A percentile compares a stretch with the other conserved stretches of the same genome.
phyloP scores from a whole-genome alignment of 2,113 vertebrate species.

The Laticauda colubrina region DNA sequence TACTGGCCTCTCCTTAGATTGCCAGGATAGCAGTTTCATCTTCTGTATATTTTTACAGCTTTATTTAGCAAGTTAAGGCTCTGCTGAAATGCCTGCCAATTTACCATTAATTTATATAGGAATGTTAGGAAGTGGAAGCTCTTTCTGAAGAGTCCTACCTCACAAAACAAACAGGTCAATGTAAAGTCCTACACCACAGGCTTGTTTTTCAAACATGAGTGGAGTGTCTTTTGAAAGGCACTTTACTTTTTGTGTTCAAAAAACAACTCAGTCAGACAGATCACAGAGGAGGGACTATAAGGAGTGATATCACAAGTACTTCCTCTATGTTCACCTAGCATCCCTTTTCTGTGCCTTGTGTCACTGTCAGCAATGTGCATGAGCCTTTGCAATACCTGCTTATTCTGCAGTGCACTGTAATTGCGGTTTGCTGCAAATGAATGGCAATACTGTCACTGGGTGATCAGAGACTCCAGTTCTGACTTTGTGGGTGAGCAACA shows the following conservation, averaged over 20 bases:
- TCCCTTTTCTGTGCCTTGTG: background rate
- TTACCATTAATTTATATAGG: background rate
- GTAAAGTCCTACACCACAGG: background rate
- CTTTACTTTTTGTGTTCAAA: background rate
- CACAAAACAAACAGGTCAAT: background rate
- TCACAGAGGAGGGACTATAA: background rate
- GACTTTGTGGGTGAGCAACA: background rate
- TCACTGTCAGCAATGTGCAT: background rate
- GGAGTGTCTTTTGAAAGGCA: background rate
- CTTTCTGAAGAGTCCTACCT: background rate
- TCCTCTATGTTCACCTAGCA: background rate
- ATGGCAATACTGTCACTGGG: background rate
- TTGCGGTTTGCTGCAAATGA: background rate
- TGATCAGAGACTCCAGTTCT: background rate
- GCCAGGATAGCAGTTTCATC: too few species aligned
- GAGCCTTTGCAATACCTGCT: background rate
- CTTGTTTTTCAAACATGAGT: background rate
- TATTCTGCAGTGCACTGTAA: background rate
- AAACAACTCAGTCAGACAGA: background rate
- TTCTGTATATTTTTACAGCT: background rate
- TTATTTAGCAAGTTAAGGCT: background rate
- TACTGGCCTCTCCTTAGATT: too few species aligned
- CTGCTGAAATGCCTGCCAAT: background rate
- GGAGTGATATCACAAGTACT: background rate
- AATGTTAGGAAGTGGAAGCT: background rate